Percentiles rank a stretch among this genome's conserved stretches.
Evolutionary conservation across 2,113 vertebrate species (phyloP).

Genomic region (Hemibagrus wyckioides): DNA sequence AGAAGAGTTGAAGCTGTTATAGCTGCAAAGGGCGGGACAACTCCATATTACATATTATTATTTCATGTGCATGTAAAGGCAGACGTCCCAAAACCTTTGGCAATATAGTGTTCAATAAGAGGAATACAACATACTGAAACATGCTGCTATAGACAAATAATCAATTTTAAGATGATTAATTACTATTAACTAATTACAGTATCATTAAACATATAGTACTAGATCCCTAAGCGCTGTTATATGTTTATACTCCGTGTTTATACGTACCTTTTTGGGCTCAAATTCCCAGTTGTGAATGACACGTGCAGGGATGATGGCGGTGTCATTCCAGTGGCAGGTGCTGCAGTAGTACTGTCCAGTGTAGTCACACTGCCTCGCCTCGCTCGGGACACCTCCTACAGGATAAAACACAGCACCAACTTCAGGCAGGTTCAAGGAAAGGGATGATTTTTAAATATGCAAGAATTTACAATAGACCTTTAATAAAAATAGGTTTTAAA

Average conservation of each 20-base stretch:
- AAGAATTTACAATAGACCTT: neutral
- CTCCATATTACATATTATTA: too few species aligned
- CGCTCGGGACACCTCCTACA: conserved; percentile 86
- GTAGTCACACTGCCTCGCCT: conserved; percentile 96
- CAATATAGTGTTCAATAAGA: neutral
- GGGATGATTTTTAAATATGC: neutral
- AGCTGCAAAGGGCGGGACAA: too few species aligned
- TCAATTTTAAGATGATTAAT: too few species aligned
- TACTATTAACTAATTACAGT: too few species aligned
- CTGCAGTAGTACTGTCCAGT: conserved; percentile 96
- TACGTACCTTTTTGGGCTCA: conserved; percentile 85
- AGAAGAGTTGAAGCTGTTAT: too few species aligned
- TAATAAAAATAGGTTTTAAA: neutral
- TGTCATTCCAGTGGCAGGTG: conserved; percentile 97
- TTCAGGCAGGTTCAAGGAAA: neutral
- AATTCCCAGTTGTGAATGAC: conserved; percentile 99
- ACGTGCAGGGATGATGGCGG: conserved; percentile 85
- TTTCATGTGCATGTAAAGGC: too few species aligned
- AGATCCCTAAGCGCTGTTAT: neutral
- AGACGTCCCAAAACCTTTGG: too few species aligned
- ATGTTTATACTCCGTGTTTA: neutral
- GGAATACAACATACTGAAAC: neutral
- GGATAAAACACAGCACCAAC: neutral
- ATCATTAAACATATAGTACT: too few species aligned
- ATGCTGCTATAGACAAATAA: neutral